phyloP scores from a whole-genome alignment of 2,797 vertebrate species.

The Acanthurus lineatus region DNA sequence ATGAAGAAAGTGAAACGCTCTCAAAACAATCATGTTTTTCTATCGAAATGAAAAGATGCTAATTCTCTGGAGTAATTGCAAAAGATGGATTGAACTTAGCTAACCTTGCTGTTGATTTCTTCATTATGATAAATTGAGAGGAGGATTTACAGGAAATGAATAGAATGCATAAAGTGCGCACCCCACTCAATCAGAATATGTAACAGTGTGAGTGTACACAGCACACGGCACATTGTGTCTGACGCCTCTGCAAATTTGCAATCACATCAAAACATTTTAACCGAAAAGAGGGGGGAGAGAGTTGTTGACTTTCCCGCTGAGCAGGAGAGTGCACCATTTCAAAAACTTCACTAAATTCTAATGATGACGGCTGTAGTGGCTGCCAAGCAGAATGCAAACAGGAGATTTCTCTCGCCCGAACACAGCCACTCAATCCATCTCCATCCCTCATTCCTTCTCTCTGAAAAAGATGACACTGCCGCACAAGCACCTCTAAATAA shows the following conservation, averaged over 20 bases:
- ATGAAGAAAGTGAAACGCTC: slow-evolving; percentile 3
- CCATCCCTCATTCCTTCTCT: slow-evolving; percentile 12
- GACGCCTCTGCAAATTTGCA: slow-evolving; percentile 36
- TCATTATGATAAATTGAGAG: slow-evolving; percentile 34
- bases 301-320: slow-evolving; percentile 23
- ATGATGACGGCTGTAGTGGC: slow-evolving; percentile 29
- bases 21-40: slow-evolving; percentile 9
- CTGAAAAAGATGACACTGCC: slow-evolving; percentile 53
- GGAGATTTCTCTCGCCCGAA: slow-evolving; percentile 12
- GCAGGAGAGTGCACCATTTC: slow-evolving; percentile 23
- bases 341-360: slow-evolving; percentile 22
- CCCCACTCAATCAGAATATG: slow-evolving; percentile 19
- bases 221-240: not conserved
- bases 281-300: slow-evolving; percentile 3
- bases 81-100: slow-evolving; percentile 17
- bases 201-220: slow-evolving; percentile 4
- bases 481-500: slow-evolving; percentile 65
- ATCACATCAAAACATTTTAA: slow-evolving; percentile 32
- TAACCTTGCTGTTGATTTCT: slow-evolving; percentile 35
- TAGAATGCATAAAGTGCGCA: slow-evolving; percentile 2
- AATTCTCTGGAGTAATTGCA: slow-evolving; percentile 13
- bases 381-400: slow-evolving; percentile 29
- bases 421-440: slow-evolving; percentile 18
- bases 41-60: slow-evolving; percentile 5
- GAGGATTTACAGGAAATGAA: slow-evolving; percentile 8